Percentiles rank a stretch among this genome's conserved stretches.
Conservation (phyloP, 2,888 invertebrate species). For the Rhynchonema sp. region DNA sequence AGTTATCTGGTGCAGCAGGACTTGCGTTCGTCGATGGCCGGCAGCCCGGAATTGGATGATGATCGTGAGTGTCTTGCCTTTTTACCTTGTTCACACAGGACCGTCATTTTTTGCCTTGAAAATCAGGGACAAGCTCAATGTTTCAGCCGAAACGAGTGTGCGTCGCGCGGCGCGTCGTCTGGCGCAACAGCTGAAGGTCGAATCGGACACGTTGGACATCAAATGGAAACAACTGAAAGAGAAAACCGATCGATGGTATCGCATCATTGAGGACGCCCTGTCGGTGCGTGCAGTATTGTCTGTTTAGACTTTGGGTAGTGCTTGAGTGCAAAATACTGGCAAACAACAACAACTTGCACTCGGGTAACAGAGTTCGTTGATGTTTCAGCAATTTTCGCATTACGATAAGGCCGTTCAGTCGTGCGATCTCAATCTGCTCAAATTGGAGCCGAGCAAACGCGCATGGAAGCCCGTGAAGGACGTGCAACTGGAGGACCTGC, state of each 20-base stretch:
- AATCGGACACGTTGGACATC: constrained; percentile 77
- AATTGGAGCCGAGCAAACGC: constrained; percentile 19
- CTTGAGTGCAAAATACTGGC: too few species aligned
- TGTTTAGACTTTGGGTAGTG: too few species aligned
- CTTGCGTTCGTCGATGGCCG: constrained; percentile 17
- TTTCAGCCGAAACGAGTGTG: neutral
- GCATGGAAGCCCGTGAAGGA: constrained; percentile 27
- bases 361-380: neutral
- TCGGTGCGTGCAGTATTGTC: too few species aligned
- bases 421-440: constrained; percentile 20
- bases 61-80: neutral
- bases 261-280: constrained; percentile 29
- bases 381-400: constrained; percentile 25
- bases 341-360: neutral
- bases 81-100: too few species aligned
- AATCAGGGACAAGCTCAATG: too few species aligned
- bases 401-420: constrained; percentile 26
- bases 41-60: constrained; percentile 4
- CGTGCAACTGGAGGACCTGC: constrained; percentile 27
- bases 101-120: too few species aligned
- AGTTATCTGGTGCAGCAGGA: constrained; percentile 27
- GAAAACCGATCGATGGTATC: constrained; percentile 51
- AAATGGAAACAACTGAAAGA: constrained; percentile 75
- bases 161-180: constrained; percentile 46
- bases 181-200: constrained; percentile 72